phyloP scores from a whole-genome alignment of 2,888 invertebrate species.

The Scaptomyza cyrtandrae region DNA sequence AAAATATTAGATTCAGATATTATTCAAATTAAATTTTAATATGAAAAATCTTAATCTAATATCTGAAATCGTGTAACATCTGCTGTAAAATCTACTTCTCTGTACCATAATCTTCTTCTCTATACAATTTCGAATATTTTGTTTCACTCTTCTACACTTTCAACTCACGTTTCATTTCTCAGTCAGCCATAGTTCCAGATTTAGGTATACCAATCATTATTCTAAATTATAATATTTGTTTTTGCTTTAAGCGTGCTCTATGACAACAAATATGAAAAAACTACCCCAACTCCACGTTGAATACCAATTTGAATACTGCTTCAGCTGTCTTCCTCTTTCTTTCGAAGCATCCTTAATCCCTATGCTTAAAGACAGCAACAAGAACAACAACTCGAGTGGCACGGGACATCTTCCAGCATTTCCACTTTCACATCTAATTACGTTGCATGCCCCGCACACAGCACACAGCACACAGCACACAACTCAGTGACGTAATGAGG shows the following conservation, averaged over 20 bases:
- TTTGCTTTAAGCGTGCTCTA: slow-evolving; percentile 24
- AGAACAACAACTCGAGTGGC: slow-evolving; percentile 4
- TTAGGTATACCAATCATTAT: background rate
- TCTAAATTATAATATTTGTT: slow-evolving; percentile 42
- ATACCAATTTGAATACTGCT: slow-evolving; percentile 39
- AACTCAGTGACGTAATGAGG: slow-evolving; percentile 82
- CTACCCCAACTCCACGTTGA: slow-evolving; percentile 34
- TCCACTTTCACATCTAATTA: slow-evolving; percentile 63
- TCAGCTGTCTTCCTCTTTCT: slow-evolving; percentile 25
- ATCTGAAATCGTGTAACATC: slow-evolving; percentile 1
- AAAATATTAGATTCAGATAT: no score
- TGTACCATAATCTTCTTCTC: background rate
- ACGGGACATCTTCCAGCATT: slow-evolving; percentile 29
- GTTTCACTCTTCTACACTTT: background rate
- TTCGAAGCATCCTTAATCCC: slow-evolving; percentile 37
- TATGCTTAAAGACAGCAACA: slow-evolving; percentile 13
- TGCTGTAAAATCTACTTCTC: slow-evolving; percentile 4
- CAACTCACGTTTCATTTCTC: slow-evolving; percentile 15
- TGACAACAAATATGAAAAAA: slow-evolving; percentile 46
- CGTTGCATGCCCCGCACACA: slow-evolving; percentile 43
- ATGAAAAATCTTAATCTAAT: no score
- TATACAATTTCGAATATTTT: background rate
- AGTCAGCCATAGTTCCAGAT: slow-evolving; percentile 45
- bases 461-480: slow-evolving; percentile 35
- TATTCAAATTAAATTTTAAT: no score